Evolutionary conservation across 2,888 invertebrate species (phyloP), one percentile per base, ranked within the genome.

Genomic region (Dioctria rufipes): DNA sequence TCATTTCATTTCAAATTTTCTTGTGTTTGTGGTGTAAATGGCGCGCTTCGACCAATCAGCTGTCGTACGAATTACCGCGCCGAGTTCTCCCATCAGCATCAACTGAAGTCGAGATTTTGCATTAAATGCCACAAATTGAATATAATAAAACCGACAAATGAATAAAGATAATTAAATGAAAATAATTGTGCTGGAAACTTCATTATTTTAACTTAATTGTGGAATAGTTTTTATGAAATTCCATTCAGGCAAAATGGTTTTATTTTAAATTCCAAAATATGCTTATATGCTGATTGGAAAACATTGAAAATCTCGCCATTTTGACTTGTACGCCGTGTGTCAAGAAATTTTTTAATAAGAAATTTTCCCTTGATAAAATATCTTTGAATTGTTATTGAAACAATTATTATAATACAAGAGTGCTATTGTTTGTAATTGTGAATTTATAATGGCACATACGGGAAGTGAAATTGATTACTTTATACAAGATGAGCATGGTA

Each of bases 401-500:
- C 46, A 13, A 43, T 66, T 43, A 66, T n/a, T 42, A 8, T 66
- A 43, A 66, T 43, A 66, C 42, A 66, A 66, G 13, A 43, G 11
- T 13, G 3, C 39, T 73, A 40, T 54, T 58, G 13, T 58, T 58
- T n/a, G n/a, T 73, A 49, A 49, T 79, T 58, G 5, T 43, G 58
- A 58, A 79, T 13, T 83, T 81, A 83, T 37, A 78, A 80, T 84
- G 84, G 83, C 84, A 81, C 84, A 83, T 81, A 85, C 87, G 84
- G 84, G 87, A 84, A 86, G 86, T 83, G 89, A 89, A 86, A 85
- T 88, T 80, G 88, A 88, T 84, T 88, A 86, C 83, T 88, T 87
- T 84, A 87, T 86, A 85, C 87, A 85, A 84, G 87, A 89, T 85
- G 89, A 87, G 81, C 85, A 88, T 85, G 89, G 88, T 88, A 85